Percentiles rank a stretch among this genome's conserved stretches.
phyloP scores from a whole-genome alignment of 1,140 invertebrate genomes.

The Calliopsis andreniformis region DNA sequence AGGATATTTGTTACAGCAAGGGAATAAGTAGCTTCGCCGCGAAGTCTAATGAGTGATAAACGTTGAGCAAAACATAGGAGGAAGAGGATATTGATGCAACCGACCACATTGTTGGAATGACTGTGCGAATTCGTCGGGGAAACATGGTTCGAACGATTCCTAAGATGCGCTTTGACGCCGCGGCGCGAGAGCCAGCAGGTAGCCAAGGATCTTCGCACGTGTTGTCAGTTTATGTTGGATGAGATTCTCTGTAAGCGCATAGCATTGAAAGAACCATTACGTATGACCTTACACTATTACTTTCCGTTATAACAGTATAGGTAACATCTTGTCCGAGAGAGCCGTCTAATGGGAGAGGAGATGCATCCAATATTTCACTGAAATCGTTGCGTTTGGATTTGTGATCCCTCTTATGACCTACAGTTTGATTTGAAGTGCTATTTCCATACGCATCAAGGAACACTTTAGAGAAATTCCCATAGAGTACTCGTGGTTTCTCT shows the following conservation, averaged over 20 bases:
- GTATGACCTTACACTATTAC: constrained; percentile 8
- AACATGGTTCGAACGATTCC: background rate
- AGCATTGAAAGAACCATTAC: constrained; percentile 5
- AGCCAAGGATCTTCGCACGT: background rate
- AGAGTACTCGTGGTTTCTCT: too few relatives aligned
- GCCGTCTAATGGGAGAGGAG: background rate
- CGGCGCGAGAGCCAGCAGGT: background rate
- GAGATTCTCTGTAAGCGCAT: background rate
- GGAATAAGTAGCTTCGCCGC: constrained; percentile 6
- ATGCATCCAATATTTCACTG: constrained; percentile 8
- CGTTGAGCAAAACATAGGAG: constrained; percentile 8
- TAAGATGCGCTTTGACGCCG: background rate
- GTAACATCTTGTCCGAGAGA: background rate
- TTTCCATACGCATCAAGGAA: too few relatives aligned
- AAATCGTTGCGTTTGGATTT: background rate
- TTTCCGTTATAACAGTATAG: constrained; percentile 12
- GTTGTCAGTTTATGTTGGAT: background rate
- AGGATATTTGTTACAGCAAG: constrained; percentile 13
- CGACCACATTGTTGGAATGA: constrained; percentile 13
- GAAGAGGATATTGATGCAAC: constrained; percentile 5
- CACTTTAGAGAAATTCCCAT: too few relatives aligned
- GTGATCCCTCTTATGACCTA: background rate
- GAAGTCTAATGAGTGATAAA: constrained; percentile 13
- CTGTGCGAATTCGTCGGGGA: constrained; percentile 9
- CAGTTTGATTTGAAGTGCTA: background rate